Percentiles rank a stretch among this genome's conserved stretches.
phyloP scores from a whole-genome alignment of 1,140 invertebrate species.

The Aphelenchoides fujianensis region DNA sequence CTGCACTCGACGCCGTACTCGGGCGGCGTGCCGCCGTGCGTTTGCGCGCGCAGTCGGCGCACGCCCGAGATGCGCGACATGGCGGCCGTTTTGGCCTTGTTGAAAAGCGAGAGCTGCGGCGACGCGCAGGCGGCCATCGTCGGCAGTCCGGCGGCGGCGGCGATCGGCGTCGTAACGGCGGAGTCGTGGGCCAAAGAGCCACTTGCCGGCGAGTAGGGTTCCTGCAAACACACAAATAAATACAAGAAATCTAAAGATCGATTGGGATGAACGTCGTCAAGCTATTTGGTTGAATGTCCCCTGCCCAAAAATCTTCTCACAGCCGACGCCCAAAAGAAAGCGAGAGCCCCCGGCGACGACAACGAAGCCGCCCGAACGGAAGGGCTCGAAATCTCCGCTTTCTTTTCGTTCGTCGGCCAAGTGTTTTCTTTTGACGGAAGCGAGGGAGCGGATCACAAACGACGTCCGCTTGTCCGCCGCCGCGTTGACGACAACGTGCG shows the following conservation, averaged over 20 bases:
- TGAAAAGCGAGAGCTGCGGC: conserved; percentile 42
- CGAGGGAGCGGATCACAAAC: too few relatives aligned
- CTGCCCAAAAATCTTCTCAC: neutral
- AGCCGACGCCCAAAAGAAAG: too few relatives aligned
- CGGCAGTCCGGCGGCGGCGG: neutral
- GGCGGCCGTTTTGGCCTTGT: conserved; percentile 63
- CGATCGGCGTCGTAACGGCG: neutral
- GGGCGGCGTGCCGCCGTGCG: conserved; percentile 84
- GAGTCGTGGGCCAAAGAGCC: neutral
- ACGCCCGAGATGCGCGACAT: conserved; percentile 89
- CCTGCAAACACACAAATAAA: conserved; percentile 11
- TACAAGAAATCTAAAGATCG: too few relatives aligned
- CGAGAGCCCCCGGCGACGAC: too few relatives aligned
- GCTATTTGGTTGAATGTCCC: too few relatives aligned
- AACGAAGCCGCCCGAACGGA: too few relatives aligned
- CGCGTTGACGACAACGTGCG: too few relatives aligned
- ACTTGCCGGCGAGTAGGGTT: neutral
- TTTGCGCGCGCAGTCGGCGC: conserved; percentile 77
- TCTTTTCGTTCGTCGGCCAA: too few relatives aligned
- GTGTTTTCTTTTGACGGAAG: too few relatives aligned
- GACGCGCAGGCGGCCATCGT: conserved; percentile 19
- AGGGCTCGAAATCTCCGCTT: too few relatives aligned
- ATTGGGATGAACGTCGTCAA: too few relatives aligned
- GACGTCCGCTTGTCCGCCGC: too few relatives aligned
- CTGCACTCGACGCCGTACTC: conserved; percentile 85